phyloP scores from a whole-genome alignment of 2,113 vertebrate species.

The Atractosteus spatula region DNA sequence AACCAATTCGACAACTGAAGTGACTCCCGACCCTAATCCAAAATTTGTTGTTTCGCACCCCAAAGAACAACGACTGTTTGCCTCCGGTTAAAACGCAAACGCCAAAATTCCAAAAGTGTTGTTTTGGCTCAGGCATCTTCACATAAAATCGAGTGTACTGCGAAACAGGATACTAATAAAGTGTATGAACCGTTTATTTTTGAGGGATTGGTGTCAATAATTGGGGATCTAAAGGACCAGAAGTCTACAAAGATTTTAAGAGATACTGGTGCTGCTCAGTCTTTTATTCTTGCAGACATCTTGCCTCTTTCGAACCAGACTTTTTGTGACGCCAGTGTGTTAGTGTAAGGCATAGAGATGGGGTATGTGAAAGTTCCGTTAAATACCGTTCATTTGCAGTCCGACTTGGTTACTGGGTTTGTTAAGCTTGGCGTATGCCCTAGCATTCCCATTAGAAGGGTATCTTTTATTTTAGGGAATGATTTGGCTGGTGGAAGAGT shows the following conservation, averaged over 20 bases:
- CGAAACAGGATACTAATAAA: background rate
- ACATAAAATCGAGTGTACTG: background rate
- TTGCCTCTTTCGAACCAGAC: background rate
- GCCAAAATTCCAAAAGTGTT: background rate
- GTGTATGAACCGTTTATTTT: conserved; percentile 1
- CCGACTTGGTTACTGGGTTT: background rate
- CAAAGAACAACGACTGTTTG: background rate
- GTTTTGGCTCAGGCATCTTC: background rate
- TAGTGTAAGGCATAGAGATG: no score
- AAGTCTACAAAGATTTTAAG: background rate
- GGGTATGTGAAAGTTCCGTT: background rate
- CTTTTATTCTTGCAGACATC: background rate
- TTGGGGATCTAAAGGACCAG: no score
- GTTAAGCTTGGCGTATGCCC: no score
- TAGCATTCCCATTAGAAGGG: no score
- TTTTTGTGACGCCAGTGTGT: no score
- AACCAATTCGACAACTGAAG: no score
- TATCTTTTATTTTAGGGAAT: background rate
- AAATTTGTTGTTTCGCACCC: background rate
- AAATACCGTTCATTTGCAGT: background rate
- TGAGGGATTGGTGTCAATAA: background rate
- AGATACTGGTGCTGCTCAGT: background rate
- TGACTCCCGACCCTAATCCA: background rate
- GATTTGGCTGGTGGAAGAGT: background rate
- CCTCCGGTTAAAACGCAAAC: background rate